Evolutionary conservation across 2,888 invertebrate genomes (phyloP).

Genomic region (Teleiodes luculella): DNA sequence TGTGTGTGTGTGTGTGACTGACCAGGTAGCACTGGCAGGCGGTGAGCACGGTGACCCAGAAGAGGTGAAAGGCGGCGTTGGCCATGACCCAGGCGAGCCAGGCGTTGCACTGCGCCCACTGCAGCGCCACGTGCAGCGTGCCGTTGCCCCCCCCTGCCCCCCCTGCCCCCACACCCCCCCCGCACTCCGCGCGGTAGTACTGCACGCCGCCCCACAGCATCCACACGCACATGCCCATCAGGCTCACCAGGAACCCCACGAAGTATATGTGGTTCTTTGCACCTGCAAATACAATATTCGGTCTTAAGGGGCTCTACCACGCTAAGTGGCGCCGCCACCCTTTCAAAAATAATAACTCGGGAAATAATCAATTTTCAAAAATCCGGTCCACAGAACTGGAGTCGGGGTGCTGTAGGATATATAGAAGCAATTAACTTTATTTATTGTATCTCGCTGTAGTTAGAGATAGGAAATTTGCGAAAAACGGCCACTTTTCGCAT

Average conservation of each 20-base stretch:
- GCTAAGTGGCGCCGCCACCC: too few relatives aligned
- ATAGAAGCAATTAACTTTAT: too few relatives aligned
- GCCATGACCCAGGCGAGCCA: conserved; percentile 95
- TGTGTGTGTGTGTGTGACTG: too few relatives aligned
- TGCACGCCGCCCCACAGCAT: conserved; percentile 88
- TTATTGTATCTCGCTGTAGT: too few relatives aligned
- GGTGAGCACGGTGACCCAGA: conserved; percentile 94
- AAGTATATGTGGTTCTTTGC: conserved; percentile 95
- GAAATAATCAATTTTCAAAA: too few relatives aligned
- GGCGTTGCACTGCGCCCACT: conserved; percentile 86
- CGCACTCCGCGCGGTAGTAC: conserved; percentile 80
- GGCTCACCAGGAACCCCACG: conserved; percentile 91
- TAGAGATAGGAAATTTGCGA: too few relatives aligned
- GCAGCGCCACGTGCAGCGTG: conserved; percentile 38
- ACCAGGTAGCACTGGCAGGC: conserved; percentile 96
- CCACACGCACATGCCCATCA: conserved; percentile 89
- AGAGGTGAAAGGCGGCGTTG: conserved; percentile 90
- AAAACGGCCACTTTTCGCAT: too few relatives aligned
- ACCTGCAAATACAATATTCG: conserved; percentile 65
- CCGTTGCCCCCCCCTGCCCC: conserved; percentile 34
- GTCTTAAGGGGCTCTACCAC: too few relatives aligned
- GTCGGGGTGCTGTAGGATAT: too few relatives aligned
- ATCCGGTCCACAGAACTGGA: too few relatives aligned
- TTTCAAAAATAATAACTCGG: too few relatives aligned
- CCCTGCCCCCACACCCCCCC: conserved; percentile 38